Conservation (phyloP, 2,888 invertebrate genomes). For the Lampropteryx suffumata region DNA sequence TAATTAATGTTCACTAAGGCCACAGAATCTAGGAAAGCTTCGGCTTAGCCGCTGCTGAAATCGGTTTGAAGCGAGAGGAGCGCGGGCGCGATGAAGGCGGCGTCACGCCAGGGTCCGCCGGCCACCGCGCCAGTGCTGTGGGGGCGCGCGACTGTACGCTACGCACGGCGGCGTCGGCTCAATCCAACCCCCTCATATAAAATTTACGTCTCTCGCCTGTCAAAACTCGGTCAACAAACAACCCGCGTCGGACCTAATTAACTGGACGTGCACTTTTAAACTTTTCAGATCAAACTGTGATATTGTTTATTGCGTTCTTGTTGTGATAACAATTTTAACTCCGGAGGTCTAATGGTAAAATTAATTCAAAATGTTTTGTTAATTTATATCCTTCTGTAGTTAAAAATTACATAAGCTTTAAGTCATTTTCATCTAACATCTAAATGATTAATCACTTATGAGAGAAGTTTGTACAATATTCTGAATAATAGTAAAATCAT, state of each 20-base stretch:
- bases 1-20: constrained; percentile 82
- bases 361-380: constrained; percentile 28
- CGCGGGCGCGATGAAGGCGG: constrained; percentile 33
- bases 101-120: constrained; percentile 22
- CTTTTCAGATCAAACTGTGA: constrained; percentile 51
- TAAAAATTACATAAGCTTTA: too few relatives aligned
- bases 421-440: too few relatives aligned
- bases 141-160: constrained; percentile 58
- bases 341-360: constrained; percentile 43
- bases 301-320: constrained; percentile 48
- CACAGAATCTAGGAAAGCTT: constrained; percentile 80
- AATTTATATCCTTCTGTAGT: too few relatives aligned
- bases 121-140: constrained; percentile 61
- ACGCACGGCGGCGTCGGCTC: constrained; percentile 48
- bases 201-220: constrained; percentile 66
- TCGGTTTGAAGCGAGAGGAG: constrained; percentile 58
- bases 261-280: constrained; percentile 41
- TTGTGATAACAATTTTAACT: constrained; percentile 45
- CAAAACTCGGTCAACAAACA: constrained; percentile 61
- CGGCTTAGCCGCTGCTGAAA: constrained; percentile 70
- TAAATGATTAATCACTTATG: too few relatives aligned
- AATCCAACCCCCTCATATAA: constrained; percentile 49
- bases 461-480: too few relatives aligned
- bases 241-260: constrained; percentile 47
- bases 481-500: neutral